phyloP scores from a whole-genome alignment of 1,140 invertebrate genomes.

The Amyelois transitella region DNA sequence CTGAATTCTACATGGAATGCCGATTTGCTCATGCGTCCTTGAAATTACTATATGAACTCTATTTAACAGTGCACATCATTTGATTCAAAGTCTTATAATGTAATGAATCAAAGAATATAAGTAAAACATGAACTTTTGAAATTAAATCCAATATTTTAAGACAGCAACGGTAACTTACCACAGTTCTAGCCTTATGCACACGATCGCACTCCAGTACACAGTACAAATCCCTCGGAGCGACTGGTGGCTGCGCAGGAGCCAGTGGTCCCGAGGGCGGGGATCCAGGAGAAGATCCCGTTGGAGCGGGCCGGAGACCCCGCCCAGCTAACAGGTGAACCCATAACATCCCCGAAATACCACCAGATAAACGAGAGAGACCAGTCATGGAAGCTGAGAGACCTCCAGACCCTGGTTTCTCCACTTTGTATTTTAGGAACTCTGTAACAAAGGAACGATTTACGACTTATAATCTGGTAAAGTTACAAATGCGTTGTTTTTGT shows the following conservation, averaged over 20 bases:
- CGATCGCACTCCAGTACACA: conserved; percentile 98
- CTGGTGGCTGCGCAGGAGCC: conserved; percentile 68
- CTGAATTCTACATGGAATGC: no score
- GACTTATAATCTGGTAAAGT: not conserved
- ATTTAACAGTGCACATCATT: no score
- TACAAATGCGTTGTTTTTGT: no score
- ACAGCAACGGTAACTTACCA: conserved; percentile 74
- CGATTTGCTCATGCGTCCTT: no score
- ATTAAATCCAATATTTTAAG: no score
- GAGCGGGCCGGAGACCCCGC: conserved; percentile 87
- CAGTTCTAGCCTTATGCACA: conserved; percentile 97
- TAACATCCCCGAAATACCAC: conserved; percentile 88
- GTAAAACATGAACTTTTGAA: not conserved
- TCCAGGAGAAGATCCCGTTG: conserved; percentile 79
- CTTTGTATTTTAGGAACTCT: conserved; percentile 95
- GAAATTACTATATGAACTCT: no score
- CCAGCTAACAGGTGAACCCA: conserved; percentile 94
- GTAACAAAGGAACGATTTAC: conserved; percentile 22
- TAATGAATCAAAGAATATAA: not conserved
- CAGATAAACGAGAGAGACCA: conserved; percentile 62
- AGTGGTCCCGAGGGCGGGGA: conserved; percentile 73
- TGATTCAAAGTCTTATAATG: no score
- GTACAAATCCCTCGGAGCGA: conserved; percentile 90
- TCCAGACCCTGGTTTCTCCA: conserved; percentile 82
- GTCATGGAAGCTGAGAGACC: conserved; percentile 66